Evolutionary conservation across 2,113 vertebrate genomes (phyloP), one percentile per base, ranked within the genome.

Genomic region (Spilogale gracilis): DNA sequence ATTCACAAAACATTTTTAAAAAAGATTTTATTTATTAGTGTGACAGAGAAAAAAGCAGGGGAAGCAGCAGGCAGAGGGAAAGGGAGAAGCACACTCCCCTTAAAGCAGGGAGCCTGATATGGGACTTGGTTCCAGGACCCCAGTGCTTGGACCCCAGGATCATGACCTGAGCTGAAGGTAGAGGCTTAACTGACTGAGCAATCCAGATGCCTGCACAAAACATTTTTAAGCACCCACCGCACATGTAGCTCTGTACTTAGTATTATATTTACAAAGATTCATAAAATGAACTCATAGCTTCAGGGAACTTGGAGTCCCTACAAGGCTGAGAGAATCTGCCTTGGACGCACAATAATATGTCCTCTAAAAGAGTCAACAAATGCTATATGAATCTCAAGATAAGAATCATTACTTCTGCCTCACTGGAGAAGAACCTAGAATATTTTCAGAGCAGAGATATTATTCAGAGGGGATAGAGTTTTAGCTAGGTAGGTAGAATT

Each of bases 251-350:
- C 16, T 63, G 25, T 80, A 38, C 27, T 83, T 87, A 12, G 9
- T 93, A 27, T 65, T 88, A 52, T 17, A 80, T 76, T 92, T 93
- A 93, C 54, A 76, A 65, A 79, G 69, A n/a, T 60, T 52, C 80
- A 67, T 38, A 38, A 54, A 25, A 60, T 48, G 5, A 50, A 9
- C 1, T 60, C 32, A 21, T 7, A 63, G 13, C 30, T 86, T 27
- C 56, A 93, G n/a, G 56, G 32, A 60, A 61, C 3, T 21, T 9
- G 58, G n/a, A 86, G 27, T 61, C 9, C 45, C 45, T 48, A 63
- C 3, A 20, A 45, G 65, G 9, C 3, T 23, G 14, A 91, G 38
- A 87, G 65, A 9, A 56, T 71, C 76, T 91, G 8, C 27, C 9
- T 81, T 48, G 76, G 60, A 38, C 23, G 23, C 6, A 38, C 32